Percentiles rank a stretch among this genome's conserved stretches.
These are phyloP conservation scores for Ochropacha duplaris DNA, from an alignment of 2,888 invertebrate genomes.

Conservation along the genomic window DNA sequence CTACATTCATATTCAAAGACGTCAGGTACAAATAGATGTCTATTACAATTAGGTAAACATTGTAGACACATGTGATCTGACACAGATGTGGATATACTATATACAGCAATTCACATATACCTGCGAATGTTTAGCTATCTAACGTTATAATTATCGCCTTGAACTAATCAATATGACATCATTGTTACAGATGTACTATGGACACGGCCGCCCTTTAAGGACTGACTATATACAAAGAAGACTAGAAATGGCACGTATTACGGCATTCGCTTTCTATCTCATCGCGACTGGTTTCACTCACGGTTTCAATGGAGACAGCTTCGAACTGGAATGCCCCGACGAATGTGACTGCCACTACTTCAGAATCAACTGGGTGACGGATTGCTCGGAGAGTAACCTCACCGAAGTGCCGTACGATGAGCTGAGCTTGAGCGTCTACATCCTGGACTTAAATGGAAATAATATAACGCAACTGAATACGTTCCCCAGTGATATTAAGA, in stretches of 20 bases:
- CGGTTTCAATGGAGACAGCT: slow-evolving; percentile 84
- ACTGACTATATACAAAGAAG: slow-evolving; percentile 16
- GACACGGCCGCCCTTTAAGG: slow-evolving; percentile 29
- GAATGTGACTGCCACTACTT: slow-evolving; percentile 90
- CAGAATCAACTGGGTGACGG: slow-evolving; percentile 89
- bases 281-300: slow-evolving; percentile 47
- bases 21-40: background rate
- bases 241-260: slow-evolving; percentile 48
- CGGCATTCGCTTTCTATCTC: slow-evolving; percentile 50
- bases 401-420: slow-evolving; percentile 87
- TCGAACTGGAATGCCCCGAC: slow-evolving; percentile 87
- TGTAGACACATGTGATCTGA: slow-evolving; percentile 5
- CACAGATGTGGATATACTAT: slow-evolving; percentile 2
- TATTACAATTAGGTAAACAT: background rate
- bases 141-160: slow-evolving; percentile 32
- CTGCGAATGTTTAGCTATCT: slow-evolving; percentile 26
- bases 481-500: slow-evolving; percentile 87
- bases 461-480: slow-evolving; percentile 83
- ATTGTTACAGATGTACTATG: slow-evolving; percentile 48
- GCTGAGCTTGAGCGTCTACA: slow-evolving; percentile 87
- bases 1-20: no score
- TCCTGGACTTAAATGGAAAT: slow-evolving; percentile 88
- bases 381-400: slow-evolving; percentile 89
- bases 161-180: slow-evolving; percentile 9
- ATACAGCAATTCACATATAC: slow-evolving; percentile 29